Percentiles rank a stretch among this genome's conserved stretches.
These are phyloP conservation scores for Volucella zonaria DNA, from an alignment of 2,888 invertebrate genomes.

Conservation along the genomic window DNA sequence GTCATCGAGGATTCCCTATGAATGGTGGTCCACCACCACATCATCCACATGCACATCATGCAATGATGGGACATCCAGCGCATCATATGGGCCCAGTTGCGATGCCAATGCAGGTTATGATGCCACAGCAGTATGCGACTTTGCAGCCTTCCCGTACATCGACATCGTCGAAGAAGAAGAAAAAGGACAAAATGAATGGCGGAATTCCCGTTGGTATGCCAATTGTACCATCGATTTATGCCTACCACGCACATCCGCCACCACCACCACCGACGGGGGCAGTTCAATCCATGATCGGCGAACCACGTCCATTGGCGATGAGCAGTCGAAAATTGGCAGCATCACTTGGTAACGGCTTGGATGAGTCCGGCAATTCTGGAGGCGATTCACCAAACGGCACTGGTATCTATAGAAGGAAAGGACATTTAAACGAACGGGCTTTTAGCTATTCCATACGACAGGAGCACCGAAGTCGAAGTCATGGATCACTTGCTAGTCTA, in stretches of 20 bases:
- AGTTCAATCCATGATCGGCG: conserved; percentile 85
- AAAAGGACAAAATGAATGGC: conserved; percentile 82
- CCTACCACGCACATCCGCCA: conserved; percentile 81
- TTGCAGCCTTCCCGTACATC: conserved; percentile 86
- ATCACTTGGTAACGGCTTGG: conserved; percentile 87
- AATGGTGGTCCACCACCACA: conserved; percentile 77
- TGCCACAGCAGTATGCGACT: conserved; percentile 86
- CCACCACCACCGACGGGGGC: conserved; percentile 82
- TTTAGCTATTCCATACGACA: conserved; percentile 97
- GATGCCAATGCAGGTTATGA: conserved; percentile 82
- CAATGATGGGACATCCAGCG: conserved; percentile 79
- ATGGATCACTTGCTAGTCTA: conserved; percentile 94
- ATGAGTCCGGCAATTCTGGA: conserved; percentile 83
- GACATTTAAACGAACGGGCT: conserved; percentile 95
- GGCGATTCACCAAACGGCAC: conserved; percentile 86
- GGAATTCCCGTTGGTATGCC: conserved; percentile 83
- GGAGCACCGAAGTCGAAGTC: conserved; percentile 95
- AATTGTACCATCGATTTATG: conserved; percentile 83
- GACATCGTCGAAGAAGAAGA: conserved; percentile 84
- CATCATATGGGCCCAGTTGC: conserved; percentile 80
- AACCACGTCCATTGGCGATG: conserved; percentile 84
- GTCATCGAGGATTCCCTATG: conserved; percentile 81
- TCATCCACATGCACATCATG: conserved; percentile 78
- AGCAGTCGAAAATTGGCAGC: conserved; percentile 86
- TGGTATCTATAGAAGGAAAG: conserved; percentile 95